Base-by-base conservation (phyloP, 2,113 vertebrate genomes). In the Orientallactaga bullata region DNA sequence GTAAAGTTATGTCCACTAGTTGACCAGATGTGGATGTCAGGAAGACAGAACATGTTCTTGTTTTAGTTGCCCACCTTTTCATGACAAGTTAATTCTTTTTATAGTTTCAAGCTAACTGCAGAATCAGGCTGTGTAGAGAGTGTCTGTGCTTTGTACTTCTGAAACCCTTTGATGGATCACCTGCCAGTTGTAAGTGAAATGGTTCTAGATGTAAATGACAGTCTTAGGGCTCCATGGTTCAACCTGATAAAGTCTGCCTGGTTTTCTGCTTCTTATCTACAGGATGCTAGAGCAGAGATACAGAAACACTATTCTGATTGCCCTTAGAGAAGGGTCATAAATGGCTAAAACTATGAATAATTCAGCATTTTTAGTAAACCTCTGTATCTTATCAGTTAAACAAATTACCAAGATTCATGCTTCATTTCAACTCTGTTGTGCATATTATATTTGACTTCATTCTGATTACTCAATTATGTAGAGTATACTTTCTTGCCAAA, bases 381-480 rank as follows among this genome's bases (percentile, higher is more conserved):
- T 76, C 47, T 74, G 74, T 55, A 55, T 24, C 30, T 55, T 85
- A 13, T 95, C 32, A 23, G 3, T 77, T 85, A 77, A 60, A 94
- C 61, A 76, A n/a, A 83, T 58, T 9, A 60, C 13, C 39, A 96
- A 69, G 30, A 60, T 15, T 20, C 26, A 32, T 15, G 15, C 3
- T 42, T 73, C 32, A 63, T 78, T 69, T 9, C 47, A 32, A 16
- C 51, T 26, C n/a, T 11, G 47, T 28, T 37, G 5, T 7, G 3
- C 28, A 23, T 61, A 65, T 65, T 73, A 35, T 73, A 66, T 69
- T 69, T 94, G 42, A 80, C 15, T 87, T 85, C 10, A 80, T 92
- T 90, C 47, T 84, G 61, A 81, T 94, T 92, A 7, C 13, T 84
- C 58, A 81, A 0, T n/a, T 28, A 42, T 12, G 35, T 20, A 23